Conservation (phyloP, 2,113 vertebrate species). For the Coreoperca whiteheadi region DNA sequence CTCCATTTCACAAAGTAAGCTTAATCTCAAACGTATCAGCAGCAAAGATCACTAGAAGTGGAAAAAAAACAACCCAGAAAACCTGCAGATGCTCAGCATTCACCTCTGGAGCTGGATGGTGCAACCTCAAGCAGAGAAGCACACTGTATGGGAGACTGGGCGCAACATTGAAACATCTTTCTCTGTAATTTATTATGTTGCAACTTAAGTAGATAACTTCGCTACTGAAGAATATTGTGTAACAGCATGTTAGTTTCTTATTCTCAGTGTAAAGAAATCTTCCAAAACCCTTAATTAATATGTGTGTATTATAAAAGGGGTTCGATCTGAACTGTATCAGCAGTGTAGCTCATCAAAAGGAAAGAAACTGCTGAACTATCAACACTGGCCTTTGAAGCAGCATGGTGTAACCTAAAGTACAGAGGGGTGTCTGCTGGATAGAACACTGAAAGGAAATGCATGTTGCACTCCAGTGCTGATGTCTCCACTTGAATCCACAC, state of each 20-base stretch:
- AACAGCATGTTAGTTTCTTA: not conserved
- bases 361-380: conserved; percentile 27
- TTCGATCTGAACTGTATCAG: conserved; percentile 33
- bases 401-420: conserved; percentile 27
- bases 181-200: not conserved
- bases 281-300: conserved; percentile 1
- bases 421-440: conserved; percentile 22
- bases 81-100: not conserved
- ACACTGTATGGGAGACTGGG: not conserved
- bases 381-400: conserved; percentile 43
- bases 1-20: conserved; percentile 16
- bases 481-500: conserved; percentile 26
- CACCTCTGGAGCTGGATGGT: conserved; percentile 6
- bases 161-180: too few relatives aligned
- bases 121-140: not conserved
- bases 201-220: not conserved
- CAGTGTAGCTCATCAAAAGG: conserved; percentile 36
- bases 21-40: conserved; percentile 27
- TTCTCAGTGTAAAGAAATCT: not conserved
- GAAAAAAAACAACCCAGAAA: not conserved
- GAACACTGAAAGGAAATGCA: conserved; percentile 25
- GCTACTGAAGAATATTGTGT: not conserved
- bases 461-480: not conserved
- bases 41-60: not conserved
- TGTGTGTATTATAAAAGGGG: not conserved